Conservation (phyloP, 2,797 vertebrate species). For the Monodelphis domestica region DNA sequence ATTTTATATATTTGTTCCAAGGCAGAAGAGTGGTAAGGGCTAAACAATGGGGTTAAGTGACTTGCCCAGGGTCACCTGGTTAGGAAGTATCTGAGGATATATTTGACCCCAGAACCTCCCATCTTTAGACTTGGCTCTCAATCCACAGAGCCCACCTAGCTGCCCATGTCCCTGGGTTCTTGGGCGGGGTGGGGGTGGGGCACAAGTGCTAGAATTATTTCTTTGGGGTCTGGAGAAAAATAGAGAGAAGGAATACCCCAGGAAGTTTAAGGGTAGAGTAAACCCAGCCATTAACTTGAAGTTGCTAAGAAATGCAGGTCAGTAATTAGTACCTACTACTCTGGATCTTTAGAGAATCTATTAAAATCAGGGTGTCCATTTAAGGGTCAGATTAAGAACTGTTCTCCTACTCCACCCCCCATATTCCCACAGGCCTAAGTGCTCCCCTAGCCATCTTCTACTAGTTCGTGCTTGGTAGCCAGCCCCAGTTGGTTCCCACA, state of each 20-base stretch:
- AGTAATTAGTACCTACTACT: background rate
- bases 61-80: no score
- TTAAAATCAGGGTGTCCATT: background rate
- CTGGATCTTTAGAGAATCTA: background rate
- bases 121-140: no score
- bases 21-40: no score
- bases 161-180: no score
- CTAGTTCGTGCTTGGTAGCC: background rate
- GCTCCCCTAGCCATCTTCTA: background rate
- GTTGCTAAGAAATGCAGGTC: background rate
- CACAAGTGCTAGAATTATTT: background rate
- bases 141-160: no score
- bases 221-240: background rate
- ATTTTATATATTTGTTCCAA: no score
- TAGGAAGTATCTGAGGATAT: no score
- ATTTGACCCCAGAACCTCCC: no score
- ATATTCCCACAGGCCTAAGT: background rate
- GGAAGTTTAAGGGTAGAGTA: background rate
- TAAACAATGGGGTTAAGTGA: no score
- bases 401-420: background rate
- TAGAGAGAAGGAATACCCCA: background rate
- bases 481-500: background rate
- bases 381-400: background rate
- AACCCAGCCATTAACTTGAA: background rate
- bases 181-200: no score